Base-by-base conservation (phyloP, 2,113 vertebrate species). In the Pagrus major region DNA sequence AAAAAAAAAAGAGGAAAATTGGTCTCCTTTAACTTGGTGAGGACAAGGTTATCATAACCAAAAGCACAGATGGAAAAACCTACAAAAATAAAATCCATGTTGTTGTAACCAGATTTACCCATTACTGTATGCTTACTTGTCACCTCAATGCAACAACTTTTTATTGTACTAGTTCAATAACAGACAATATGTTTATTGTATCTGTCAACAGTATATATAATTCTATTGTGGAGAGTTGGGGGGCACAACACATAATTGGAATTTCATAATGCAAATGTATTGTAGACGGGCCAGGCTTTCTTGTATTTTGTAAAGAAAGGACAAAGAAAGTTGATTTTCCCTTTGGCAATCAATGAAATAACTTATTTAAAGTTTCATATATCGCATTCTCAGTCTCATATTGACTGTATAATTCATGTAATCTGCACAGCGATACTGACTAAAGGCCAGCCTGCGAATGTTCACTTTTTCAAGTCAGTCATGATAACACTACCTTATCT, bases 401-500 rank as follows among this genome's bases (percentile, higher is more conserved):
- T 46, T 70, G 51, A 63, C n/a, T 9, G 60, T 12, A n/a, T 18
- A 66, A 39, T 75, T 31, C 21, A 49, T 49, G 21, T 41, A 47
- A 41, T 69, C 46, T 70, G 46, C 29, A 35, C 52, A 11, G 5
- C 3, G 5, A 11, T 23, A 33, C 9, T 35, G 33, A 64, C n/a
- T 54, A 70, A 80, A 83, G 18, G 44, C 77, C 41, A 42, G 1
- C 14, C 27, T 49, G 56, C 15, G 54, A 56, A 23, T 65, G 69
- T 25, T 79, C 23, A 33, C 29, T 41, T 31, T 51, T 37, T 41
- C 44, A 47, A 47, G 51, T 69, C 61, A 71, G 72, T 64, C 21
- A 18, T 71, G 76, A 76, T 73, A 77, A 66, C 81, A 78, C 20
- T 23, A 52, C 76, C 69, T 81, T 85, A 90, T 86, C 77, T 47